Evolutionary conservation across 2,797 vertebrate species (phyloP).

Genomic region (Enteromius unitaeniatus): DNA sequence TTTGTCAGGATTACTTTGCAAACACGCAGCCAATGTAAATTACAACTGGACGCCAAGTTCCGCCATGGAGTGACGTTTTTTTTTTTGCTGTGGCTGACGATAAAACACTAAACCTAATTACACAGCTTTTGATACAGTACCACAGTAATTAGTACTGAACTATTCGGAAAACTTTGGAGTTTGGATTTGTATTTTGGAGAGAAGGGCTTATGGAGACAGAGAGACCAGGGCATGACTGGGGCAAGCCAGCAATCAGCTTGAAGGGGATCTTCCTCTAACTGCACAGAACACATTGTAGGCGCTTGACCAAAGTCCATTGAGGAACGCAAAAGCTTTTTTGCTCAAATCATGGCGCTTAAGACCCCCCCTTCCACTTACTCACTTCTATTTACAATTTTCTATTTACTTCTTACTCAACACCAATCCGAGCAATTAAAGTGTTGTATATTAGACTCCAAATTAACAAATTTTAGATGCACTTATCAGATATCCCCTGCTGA

Average conservation of each 20-base stretch:
- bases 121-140: conserved; percentile 34
- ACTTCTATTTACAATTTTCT: neutral
- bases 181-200: neutral
- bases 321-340: neutral
- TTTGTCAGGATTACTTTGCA: conserved; percentile 41
- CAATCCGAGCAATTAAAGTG: conserved; percentile 11
- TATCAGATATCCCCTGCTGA: conserved; percentile 25
- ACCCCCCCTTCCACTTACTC: neutral
- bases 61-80: neutral
- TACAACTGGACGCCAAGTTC: conserved; percentile 15
- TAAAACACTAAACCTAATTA: conserved; percentile 44
- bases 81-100: conserved; percentile 12
- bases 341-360: neutral
- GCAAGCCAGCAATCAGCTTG: conserved; percentile 23
- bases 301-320: neutral
- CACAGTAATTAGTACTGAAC: conserved; percentile 25
- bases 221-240: neutral
- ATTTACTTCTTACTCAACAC: neutral
- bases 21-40: conserved; percentile 32
- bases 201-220: conserved; percentile 21
- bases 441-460: neutral
- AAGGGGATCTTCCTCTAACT: conserved; percentile 33
- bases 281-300: neutral
- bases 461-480: neutral
- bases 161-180: neutral